Evolutionary conservation across 2,888 invertebrate genomes (phyloP).

Genomic region (Euproctis similis): DNA sequence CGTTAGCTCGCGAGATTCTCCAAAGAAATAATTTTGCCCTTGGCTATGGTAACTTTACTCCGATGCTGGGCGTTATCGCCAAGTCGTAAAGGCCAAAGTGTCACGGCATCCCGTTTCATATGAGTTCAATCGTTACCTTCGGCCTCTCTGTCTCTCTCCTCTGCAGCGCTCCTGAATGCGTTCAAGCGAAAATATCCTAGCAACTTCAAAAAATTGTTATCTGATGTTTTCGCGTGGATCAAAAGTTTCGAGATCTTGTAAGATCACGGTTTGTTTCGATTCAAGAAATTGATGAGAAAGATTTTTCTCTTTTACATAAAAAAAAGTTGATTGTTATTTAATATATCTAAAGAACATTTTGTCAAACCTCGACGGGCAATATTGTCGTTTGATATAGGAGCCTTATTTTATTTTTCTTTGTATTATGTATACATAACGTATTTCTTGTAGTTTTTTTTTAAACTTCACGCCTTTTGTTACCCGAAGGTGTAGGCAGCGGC

Average conservation of each 20-base stretch:
- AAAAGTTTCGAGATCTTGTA: conserved; percentile 27
- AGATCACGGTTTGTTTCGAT: conserved; percentile 19
- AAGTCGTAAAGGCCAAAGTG: conserved; percentile 35
- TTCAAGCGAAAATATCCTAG: conserved; percentile 40
- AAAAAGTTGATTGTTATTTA: too few species aligned
- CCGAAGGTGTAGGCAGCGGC: too few species aligned
- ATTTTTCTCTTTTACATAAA: conserved; percentile 9
- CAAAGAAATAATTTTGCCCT: conserved; percentile 37
- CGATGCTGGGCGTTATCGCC: conserved; percentile 27
- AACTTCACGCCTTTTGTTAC: too few species aligned
- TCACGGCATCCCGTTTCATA: conserved; percentile 23
- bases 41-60: conserved; percentile 27
- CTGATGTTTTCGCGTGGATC: conserved; percentile 33
- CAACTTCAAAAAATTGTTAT: conserved; percentile 41
- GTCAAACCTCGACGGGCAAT: too few species aligned
- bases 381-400: too few species aligned
- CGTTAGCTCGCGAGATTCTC: conserved; percentile 43
- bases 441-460: too few species aligned
- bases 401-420: too few species aligned
- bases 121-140: conserved; percentile 33
- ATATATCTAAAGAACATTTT: too few species aligned
- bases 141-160: too few species aligned
- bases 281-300: conserved; percentile 11
- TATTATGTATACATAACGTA: too few species aligned
- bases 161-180: conserved; percentile 40